Evolutionary conservation across 2,888 invertebrate species (phyloP).

Genomic region (Cacoxenus indagator): DNA sequence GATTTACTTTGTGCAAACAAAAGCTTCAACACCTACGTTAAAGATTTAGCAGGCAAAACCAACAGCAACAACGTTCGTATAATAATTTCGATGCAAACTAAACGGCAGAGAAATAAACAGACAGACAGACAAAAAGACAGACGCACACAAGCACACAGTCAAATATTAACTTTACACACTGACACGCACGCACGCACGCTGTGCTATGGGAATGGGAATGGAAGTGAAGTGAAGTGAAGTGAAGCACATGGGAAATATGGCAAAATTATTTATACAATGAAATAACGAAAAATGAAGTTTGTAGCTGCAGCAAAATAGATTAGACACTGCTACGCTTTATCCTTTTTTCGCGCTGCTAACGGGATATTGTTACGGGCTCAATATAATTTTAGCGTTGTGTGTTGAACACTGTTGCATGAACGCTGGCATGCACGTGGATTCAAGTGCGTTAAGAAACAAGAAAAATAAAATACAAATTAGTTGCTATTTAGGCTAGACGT

Average conservation of each 20-base stretch:
- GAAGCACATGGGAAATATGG: conserved; percentile 44
- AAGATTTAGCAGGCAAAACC: background rate
- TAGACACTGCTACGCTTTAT: background rate
- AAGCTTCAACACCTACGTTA: conserved; percentile 12
- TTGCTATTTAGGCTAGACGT: too few species aligned
- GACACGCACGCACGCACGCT: conserved; percentile 44
- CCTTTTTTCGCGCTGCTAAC: too few species aligned
- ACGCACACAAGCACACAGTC: conserved; percentile 20
- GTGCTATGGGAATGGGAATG: too few species aligned
- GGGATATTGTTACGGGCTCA: background rate
- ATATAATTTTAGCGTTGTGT: background rate
- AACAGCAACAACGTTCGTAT: background rate
- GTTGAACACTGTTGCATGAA: background rate
- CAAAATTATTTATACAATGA: conserved; percentile 47
- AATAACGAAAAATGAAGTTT: conserved; percentile 28
- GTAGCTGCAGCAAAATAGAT: background rate
- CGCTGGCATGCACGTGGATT: background rate
- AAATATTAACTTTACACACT: conserved; percentile 28
- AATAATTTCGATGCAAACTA: conserved; percentile 16
- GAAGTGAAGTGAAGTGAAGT: too few species aligned
- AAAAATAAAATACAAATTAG: background rate
- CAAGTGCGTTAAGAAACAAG: too few species aligned
- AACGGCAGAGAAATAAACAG: conserved; percentile 12
- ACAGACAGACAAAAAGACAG: conserved; percentile 7
- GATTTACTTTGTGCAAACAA: conserved; percentile 14